Evolutionary conservation across 2,888 invertebrate species (phyloP).

Genomic region (Drosophila tanythrix): DNA sequence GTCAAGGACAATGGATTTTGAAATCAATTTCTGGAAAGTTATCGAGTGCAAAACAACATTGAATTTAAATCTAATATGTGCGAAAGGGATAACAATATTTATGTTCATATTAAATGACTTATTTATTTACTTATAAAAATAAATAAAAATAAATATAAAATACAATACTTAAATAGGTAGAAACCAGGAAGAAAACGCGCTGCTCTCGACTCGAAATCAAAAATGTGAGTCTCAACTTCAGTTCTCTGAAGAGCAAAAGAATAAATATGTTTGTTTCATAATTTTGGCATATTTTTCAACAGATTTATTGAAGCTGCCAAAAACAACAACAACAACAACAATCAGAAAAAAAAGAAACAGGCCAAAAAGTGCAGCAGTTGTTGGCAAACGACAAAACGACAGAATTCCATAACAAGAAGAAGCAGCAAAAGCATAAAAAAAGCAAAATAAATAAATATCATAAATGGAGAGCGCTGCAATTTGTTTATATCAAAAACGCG

Average conservation of each 20-base stretch:
- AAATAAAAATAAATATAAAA: background rate
- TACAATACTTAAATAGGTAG: background rate
- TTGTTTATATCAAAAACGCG: constrained; percentile 78
- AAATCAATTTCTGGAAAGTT: too few species aligned
- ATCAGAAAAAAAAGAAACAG: background rate
- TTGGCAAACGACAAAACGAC: constrained; percentile 5
- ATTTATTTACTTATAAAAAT: too few species aligned
- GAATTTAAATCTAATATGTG: too few species aligned
- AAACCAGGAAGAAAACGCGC: background rate
- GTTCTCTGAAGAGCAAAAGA: background rate
- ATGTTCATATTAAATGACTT: too few species aligned
- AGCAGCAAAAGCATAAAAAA: constrained; percentile 32
- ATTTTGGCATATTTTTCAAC: constrained; percentile 7
- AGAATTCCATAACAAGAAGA: constrained; percentile 4
- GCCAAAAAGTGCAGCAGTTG: constrained; percentile 28
- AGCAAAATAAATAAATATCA: constrained; percentile 57
- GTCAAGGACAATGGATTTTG: too few species aligned
- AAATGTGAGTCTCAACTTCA: background rate
- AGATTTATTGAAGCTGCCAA: constrained; percentile 48
- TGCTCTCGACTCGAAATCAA: background rate
- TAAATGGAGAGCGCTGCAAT: constrained; percentile 77
- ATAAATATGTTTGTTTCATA: background rate
- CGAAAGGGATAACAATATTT: too few species aligned
- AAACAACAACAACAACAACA: background rate
- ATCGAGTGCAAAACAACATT: too few species aligned